Evolutionary conservation across 2,113 vertebrate genomes (phyloP).

Genomic region (Microcebus griseorufus): DNA sequence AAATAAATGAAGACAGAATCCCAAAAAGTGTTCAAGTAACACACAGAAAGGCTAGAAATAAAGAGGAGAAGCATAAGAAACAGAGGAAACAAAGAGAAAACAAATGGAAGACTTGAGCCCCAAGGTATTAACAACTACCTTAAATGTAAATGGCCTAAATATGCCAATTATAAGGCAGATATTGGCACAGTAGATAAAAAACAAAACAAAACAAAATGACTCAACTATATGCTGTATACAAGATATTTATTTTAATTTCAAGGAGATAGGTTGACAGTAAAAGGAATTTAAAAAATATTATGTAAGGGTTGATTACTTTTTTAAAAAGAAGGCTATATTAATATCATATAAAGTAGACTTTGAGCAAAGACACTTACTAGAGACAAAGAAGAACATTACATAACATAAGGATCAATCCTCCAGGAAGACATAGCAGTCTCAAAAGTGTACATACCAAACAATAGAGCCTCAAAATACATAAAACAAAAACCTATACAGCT

Average conservation of each 20-base stretch:
- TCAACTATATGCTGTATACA: background rate
- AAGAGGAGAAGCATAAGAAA: background rate
- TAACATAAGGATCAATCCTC: background rate
- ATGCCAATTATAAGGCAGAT: background rate
- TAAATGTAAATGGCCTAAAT: background rate
- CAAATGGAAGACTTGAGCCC: background rate
- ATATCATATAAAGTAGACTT: conserved; percentile 3
- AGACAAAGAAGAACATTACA: background rate
- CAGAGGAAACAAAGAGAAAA: background rate
- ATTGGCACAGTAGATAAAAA: background rate
- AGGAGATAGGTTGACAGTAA: background rate
- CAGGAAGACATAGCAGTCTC: background rate
- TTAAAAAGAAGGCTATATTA: background rate
- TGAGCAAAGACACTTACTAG: conserved; percentile 4
- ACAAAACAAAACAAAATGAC: background rate
- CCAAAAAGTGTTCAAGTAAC: background rate
- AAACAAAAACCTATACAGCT: background rate
- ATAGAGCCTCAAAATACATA: background rate
- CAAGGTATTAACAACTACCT: background rate
- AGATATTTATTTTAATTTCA: conserved; percentile 35
- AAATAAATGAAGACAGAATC: background rate
- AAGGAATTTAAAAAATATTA: background rate
- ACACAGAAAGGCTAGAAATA: background rate
- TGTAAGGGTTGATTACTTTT: background rate
- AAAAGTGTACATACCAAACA: background rate